These are phyloP conservation scores for Crossocerus cetratus DNA, from an alignment of 2,888 invertebrate genomes.

Conservation along the genomic window DNA sequence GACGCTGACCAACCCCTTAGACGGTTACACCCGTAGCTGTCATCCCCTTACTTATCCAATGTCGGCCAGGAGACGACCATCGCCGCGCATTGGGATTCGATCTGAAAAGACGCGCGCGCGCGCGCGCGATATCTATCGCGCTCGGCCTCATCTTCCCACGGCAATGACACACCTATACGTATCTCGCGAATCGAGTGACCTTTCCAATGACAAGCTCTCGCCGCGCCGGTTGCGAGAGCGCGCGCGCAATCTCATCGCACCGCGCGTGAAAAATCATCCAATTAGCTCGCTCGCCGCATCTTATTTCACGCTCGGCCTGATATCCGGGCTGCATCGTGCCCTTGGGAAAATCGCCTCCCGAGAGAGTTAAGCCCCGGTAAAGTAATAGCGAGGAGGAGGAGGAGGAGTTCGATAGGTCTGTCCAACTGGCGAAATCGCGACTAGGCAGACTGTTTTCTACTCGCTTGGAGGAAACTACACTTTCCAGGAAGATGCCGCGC, in stretches of 20 bases:
- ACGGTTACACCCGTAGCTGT: constrained; percentile 63
- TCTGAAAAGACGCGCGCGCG: constrained; percentile 60
- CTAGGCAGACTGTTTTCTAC: background rate
- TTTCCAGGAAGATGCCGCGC: background rate
- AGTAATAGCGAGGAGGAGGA: too few species aligned
- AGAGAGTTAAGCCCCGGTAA: background rate
- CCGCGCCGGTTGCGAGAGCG: too few species aligned
- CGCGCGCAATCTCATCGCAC: too few species aligned
- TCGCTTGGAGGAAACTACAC: background rate
- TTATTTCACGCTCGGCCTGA: background rate
- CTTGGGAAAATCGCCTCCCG: background rate
- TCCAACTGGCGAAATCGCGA: background rate
- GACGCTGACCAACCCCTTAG: constrained; percentile 66
- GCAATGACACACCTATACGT: constrained; percentile 14
- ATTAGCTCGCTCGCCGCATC: constrained; percentile 1
- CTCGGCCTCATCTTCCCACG: constrained; percentile 8
- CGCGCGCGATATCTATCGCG: constrained; percentile 51
- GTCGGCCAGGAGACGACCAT: constrained; percentile 51
- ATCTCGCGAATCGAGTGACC: constrained; percentile 13
- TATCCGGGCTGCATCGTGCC: background rate
- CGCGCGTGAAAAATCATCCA: background rate
- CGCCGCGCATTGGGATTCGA: constrained; percentile 48
- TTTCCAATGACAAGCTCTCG: background rate
- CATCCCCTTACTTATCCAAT: constrained; percentile 71
- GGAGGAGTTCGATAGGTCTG: background rate